Percentiles rank a stretch among this genome's conserved stretches.
These are phyloP conservation scores for Tetranychus urticae DNA, from an alignment of 1,140 invertebrate species.

Conservation along the genomic window DNA sequence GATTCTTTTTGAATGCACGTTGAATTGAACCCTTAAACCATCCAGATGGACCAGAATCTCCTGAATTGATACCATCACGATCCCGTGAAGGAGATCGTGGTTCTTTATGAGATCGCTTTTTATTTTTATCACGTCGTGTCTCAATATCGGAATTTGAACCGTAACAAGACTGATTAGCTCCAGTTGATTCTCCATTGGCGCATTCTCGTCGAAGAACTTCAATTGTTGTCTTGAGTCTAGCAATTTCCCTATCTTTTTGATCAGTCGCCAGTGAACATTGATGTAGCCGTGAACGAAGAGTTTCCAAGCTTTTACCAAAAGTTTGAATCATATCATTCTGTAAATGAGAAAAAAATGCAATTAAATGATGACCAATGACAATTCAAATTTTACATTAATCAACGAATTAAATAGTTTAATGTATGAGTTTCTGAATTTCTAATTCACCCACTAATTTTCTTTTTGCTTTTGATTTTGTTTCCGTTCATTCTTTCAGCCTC, in stretches of 20 bases:
- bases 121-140: background rate
- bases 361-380: background rate
- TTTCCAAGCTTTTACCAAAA: slow-evolving; percentile 84
- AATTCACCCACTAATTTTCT: no score
- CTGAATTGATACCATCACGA: background rate
- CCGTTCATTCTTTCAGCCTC: no score
- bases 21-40: slow-evolving; percentile 83
- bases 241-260: slow-evolving; percentile 79
- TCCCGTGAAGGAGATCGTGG: background rate
- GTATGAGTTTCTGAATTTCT: no score
- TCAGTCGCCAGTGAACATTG: slow-evolving; percentile 72
- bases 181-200: background rate
- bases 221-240: slow-evolving; percentile 68
- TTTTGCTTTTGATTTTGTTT: no score
- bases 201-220: slow-evolving; percentile 34
- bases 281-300: slow-evolving; percentile 83
- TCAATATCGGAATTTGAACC: background rate
- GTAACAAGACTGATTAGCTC: background rate
- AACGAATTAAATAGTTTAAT: no score
- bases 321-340: slow-evolving; percentile 76
- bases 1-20: slow-evolving; percentile 50
- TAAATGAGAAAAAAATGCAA: background rate
- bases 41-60: background rate
- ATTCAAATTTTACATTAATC: no score
- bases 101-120: background rate